Percentiles rank a stretch among this genome's conserved stretches.
phyloP scores from a whole-genome alignment of 1,140 invertebrate species.

The Protaetia brevitarsis region DNA sequence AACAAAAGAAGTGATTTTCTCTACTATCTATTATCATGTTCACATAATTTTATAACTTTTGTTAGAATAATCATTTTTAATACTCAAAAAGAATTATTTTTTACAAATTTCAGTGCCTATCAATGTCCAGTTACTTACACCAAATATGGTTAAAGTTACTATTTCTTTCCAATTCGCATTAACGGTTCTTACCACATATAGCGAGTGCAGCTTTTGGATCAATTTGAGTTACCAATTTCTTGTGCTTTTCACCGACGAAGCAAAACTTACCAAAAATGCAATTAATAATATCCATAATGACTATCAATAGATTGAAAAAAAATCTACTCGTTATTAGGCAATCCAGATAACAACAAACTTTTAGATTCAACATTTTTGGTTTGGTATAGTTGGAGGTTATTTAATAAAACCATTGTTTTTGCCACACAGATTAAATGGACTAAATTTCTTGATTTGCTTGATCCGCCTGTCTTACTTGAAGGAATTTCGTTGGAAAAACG shows the following conservation, averaged over 20 bases:
- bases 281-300: constrained; percentile 11
- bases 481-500: too few species aligned
- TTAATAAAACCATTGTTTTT: neutral
- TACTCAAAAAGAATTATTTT: too few species aligned
- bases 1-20: too few species aligned
- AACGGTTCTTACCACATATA: neutral
- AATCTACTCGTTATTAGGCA: neutral
- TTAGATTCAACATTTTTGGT: neutral
- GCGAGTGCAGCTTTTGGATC: neutral
- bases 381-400: neutral
- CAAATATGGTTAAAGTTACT: too few species aligned
- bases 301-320: neutral
- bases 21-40: too few species aligned
- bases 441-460: neutral
- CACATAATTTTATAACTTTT: too few species aligned
- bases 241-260: neutral
- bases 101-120: too few species aligned
- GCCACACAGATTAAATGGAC: neutral
- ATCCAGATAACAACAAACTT: constrained; percentile 1
- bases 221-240: neutral
- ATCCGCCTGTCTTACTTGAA: neutral
- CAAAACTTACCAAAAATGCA: neutral
- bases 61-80: too few species aligned
- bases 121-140: too few species aligned
- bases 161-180: too few species aligned